Evolutionary conservation across 2,888 invertebrate genomes (phyloP), one percentile per base, ranked within the genome.

Genomic region (Tenthredo amoena): DNA sequence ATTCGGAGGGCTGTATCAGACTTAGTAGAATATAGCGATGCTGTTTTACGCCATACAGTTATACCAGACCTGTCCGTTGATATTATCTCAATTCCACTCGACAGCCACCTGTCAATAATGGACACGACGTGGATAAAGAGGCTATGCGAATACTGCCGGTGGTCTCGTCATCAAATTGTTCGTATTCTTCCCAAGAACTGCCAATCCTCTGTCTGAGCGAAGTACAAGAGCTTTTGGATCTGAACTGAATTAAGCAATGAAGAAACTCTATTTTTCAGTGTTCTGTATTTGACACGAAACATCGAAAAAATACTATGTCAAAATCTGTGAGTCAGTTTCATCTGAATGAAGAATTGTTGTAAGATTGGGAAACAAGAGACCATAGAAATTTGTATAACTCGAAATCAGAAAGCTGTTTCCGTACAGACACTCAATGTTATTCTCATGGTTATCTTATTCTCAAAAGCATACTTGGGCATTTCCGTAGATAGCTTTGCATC

Each of bases 71-170:
- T 71, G 37, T 71, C 71, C 71, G 12, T 71, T n/a, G 71, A 71
- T 71, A 71, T 71, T 18, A 71, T 71, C 71, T 71, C 71, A n/a
- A 71, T 71, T 71, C 71, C 71, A 37, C 71, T 71, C 37, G 71
- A 37, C 71, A 71, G 34, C 71, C 34, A 71, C 71, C 71, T 71
- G 71, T 71, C 71, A 71, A 71, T 71, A 71, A 71, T 71, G 71
- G 71, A 71, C 71, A 34, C 18, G 71, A 40, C n/a, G 71, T 71
- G 71, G 40, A 71, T 71, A 71, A 71, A 71, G n/a, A 18, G 71
- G 71, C 71, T n/a, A 18, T 71, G 5, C 62, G 62, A 71, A 34
- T 68, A 37, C 71, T 71, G 18, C 37, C 7, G n/a, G 18, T 71
- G 18, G 71, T 26, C 62, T 62, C 26, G 37, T 71, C 71, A 40